Conservation (phyloP, 1,140 invertebrate genomes). For the Drosophila miranda region DNA sequence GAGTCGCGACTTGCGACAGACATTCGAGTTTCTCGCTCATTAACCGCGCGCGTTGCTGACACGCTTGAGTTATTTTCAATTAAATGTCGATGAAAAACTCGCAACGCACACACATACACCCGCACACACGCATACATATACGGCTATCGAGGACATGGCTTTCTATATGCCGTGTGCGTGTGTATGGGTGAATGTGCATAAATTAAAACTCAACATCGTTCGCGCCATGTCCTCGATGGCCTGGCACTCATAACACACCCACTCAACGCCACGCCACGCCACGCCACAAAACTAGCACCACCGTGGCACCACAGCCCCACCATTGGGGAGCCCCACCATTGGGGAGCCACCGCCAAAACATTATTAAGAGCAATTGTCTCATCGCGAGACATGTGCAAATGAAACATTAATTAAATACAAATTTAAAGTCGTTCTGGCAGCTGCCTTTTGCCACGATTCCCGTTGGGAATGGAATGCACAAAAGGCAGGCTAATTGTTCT, state of each 20-base stretch:
- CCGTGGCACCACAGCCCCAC: not conserved
- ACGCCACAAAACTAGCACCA: not conserved
- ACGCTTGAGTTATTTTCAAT: conserved; percentile 81
- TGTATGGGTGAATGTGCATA: conserved; percentile 55
- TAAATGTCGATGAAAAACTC: conserved; percentile 79
- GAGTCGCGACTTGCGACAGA: conserved; percentile 59
- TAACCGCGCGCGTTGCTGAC: conserved; percentile 78
- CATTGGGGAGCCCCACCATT: not conserved
- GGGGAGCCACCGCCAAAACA: conserved; percentile 6
- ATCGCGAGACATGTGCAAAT: conserved; percentile 40
- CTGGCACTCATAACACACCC: conserved; percentile 58
- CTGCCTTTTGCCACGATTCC: not conserved
- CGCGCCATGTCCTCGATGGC: conserved; percentile 52
- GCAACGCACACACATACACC: conserved; percentile 40
- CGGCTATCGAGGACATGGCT: conserved; percentile 48
- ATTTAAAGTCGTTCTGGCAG: conserved; percentile 22
- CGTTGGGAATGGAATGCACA: not conserved
- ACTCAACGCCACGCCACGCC: not conserved
- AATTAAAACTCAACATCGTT: conserved; percentile 69
- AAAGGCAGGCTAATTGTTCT: not conserved
- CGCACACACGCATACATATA: conserved; percentile 12
- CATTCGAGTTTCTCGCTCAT: conserved; percentile 80
- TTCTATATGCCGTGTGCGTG: conserved; percentile 16
- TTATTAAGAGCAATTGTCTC: conserved; percentile 64
- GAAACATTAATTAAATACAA: conserved; percentile 46